Evolutionary conservation across 1,140 invertebrate species (phyloP).

Genomic region (Anoplophora glabripennis): DNA sequence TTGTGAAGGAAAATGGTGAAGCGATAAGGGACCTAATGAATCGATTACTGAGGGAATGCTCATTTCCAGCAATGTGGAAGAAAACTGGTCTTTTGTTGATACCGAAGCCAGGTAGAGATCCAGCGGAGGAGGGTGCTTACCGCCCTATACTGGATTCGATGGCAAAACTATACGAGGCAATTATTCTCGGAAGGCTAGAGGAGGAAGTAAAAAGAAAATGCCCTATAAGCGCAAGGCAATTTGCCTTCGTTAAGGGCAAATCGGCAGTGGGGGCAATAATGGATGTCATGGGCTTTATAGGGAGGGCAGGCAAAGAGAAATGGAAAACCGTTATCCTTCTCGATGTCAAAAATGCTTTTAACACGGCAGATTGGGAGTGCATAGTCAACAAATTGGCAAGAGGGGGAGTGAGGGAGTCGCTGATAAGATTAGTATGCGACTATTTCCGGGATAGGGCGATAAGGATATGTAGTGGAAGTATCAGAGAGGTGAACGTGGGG

Average conservation of each 20-base stretch:
- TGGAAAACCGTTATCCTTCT: conserved; percentile 13
- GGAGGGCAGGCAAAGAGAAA: background rate
- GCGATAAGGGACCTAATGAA: too few relatives aligned
- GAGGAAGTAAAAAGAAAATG: conserved; percentile 15
- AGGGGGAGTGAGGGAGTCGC: background rate
- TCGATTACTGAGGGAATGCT: too few relatives aligned
- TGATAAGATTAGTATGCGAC: conserved; percentile 18
- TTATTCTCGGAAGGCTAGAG: conserved; percentile 14
- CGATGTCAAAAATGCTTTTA: conserved; percentile 32
- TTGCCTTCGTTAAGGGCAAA: conserved; percentile 26
- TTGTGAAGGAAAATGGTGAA: too few relatives aligned
- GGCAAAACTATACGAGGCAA: conserved; percentile 28
- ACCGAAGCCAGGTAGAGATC: too few relatives aligned
- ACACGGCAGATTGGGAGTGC: conserved; percentile 16
- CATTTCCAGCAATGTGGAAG: too few relatives aligned
- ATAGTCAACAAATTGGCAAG: conserved; percentile 18
- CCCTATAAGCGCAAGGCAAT: conserved; percentile 19
- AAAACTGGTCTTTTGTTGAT: too few relatives aligned
- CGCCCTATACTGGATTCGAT: too few relatives aligned
- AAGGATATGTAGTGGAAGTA: background rate
- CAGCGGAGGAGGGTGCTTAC: too few relatives aligned
- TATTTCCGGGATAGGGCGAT: conserved; percentile 21
- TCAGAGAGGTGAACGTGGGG: background rate
- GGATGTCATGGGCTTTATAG: background rate
- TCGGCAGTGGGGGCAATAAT: conserved; percentile 26